These are phyloP conservation scores for Netelia inedita DNA, from an alignment of 2,888 invertebrate genomes.

Conservation along the genomic window DNA sequence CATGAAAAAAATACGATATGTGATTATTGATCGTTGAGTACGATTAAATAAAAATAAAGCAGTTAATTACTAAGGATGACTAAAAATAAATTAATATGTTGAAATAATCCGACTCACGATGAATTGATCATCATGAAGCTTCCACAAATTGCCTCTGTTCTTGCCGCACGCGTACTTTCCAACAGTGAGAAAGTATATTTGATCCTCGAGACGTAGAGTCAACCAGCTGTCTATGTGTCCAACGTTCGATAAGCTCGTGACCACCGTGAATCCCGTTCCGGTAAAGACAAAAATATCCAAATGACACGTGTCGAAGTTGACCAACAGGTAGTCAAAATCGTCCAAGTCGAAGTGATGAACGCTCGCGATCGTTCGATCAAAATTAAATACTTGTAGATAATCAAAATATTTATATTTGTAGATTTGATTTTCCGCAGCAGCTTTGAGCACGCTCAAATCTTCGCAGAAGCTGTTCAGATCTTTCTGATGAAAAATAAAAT, in stretches of 20 bases:
- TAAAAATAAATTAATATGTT: constrained; percentile 1
- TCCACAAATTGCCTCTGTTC: constrained; percentile 84
- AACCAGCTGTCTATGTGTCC: constrained; percentile 86
- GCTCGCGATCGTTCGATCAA: constrained; percentile 76
- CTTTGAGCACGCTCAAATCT: constrained; percentile 67
- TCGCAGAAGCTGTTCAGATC: constrained; percentile 70
- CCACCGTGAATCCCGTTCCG: constrained; percentile 75
- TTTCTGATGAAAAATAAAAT: constrained; percentile 56
- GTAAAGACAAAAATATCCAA: constrained; percentile 85
- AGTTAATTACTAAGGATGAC: not conserved
- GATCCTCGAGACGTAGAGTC: constrained; percentile 79
- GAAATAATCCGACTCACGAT: constrained; percentile 75
- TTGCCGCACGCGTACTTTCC: constrained; percentile 78
- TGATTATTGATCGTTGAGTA: not conserved
- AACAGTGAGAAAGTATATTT: constrained; percentile 83
- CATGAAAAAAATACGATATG: constrained; percentile 7
- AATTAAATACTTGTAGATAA: constrained; percentile 80
- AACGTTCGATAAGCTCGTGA: constrained; percentile 81
- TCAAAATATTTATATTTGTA: constrained; percentile 86
- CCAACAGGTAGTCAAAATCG: constrained; percentile 82
- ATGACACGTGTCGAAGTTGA: constrained; percentile 84
- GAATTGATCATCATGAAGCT: constrained; percentile 79
- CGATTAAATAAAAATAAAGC: not conserved
- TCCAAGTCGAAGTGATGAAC: constrained; percentile 81
- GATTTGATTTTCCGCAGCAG: constrained; percentile 81